phyloP scores from a whole-genome alignment of 2,888 invertebrate species.

The Dryadula phaetusa region DNA sequence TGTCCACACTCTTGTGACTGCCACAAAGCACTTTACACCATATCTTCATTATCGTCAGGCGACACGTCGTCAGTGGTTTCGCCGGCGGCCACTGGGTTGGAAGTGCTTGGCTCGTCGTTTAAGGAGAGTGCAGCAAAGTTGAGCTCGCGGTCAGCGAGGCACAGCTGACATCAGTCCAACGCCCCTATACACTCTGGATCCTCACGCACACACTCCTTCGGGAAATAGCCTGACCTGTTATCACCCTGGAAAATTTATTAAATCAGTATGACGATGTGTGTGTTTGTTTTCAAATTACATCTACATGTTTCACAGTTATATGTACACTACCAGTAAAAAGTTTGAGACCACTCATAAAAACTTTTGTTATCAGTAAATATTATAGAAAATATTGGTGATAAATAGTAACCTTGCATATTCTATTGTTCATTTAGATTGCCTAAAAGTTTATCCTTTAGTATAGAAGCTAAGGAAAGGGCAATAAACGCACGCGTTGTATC shows the following conservation, averaged over 20 bases:
- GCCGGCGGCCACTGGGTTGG: conserved; percentile 43
- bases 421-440: no score
- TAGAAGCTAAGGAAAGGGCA: no score
- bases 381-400: no score
- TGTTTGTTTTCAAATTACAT: no score
- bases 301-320: no score
- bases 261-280: not conserved
- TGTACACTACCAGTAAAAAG: no score
- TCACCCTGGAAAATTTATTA: conserved; percentile 62
- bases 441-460: no score
- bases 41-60: conserved; percentile 11
- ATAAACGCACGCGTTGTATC: no score
- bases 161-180: conserved; percentile 80
- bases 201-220: conserved; percentile 90
- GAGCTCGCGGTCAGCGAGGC: conserved; percentile 76
- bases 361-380: no score
- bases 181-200: conserved; percentile 82
- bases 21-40: conserved; percentile 20
- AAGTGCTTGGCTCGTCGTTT: conserved; percentile 41
- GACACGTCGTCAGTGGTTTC: not conserved
- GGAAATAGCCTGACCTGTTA: conserved; percentile 89
- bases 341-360: no score
- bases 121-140: conserved; percentile 54
- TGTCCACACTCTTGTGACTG: conserved; percentile 1
- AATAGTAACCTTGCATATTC: no score